Conservation (phyloP, 2,113 vertebrate species). For the Patagioenas fasciata region DNA sequence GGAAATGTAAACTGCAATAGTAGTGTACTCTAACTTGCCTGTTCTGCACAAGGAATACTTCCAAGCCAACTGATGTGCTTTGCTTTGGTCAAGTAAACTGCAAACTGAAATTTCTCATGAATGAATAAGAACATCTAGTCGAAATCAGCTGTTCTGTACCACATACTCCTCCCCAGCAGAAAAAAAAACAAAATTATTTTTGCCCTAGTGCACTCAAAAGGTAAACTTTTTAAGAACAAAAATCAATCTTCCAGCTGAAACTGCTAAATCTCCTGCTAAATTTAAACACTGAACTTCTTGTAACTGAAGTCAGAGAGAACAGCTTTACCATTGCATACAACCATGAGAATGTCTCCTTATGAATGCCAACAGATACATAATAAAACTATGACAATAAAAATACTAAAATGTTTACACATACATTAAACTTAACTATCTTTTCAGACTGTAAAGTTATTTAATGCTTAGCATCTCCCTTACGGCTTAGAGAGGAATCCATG, state of each 20-base stretch:
- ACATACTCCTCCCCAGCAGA: neutral
- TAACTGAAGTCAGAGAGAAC: neutral
- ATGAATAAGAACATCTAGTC: neutral
- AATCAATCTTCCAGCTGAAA: neutral
- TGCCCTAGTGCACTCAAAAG: neutral
- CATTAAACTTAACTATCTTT: neutral
- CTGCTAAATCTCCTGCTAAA: neutral
- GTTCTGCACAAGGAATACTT: neutral
- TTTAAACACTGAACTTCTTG: neutral
- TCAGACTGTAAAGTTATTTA: neutral
- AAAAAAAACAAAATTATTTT: neutral
- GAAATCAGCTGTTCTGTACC: neutral
- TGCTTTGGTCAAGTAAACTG: neutral
- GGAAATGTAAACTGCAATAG: neutral
- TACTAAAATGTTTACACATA: neutral
- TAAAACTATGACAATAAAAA: neutral
- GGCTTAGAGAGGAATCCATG: neutral
- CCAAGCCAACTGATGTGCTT: neutral
- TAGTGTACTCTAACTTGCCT: neutral
- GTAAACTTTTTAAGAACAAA: neutral
- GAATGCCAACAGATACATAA: neutral
- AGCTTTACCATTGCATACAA: neutral
- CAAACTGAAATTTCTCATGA: neutral
- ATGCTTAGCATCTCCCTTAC: neutral
- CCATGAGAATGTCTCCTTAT: neutral